Percentiles rank a stretch among this genome's conserved stretches.
These are phyloP conservation scores for Argyresthia albistria DNA, from an alignment of 2,888 invertebrate species.

Conservation along the genomic window DNA sequence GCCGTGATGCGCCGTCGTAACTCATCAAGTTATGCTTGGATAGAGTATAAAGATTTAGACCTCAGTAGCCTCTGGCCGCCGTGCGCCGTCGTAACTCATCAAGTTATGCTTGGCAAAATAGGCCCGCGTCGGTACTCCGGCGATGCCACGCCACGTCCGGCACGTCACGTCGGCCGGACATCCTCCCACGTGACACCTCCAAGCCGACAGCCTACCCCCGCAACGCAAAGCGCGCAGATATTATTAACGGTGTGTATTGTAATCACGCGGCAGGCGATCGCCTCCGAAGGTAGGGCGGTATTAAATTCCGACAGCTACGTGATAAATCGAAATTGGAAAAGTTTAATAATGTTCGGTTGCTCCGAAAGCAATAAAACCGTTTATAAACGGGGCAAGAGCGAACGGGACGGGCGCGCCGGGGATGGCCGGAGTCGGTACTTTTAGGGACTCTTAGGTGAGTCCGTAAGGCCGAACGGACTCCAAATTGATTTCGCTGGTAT, in stretches of 20 bases:
- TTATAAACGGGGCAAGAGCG: conserved; percentile 72
- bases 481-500: conserved; percentile 62
- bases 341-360: conserved; percentile 74
- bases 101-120: too few species aligned
- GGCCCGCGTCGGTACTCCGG: too few species aligned
- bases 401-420: conserved; percentile 63
- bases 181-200: conserved; percentile 10
- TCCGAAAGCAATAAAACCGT: conserved; percentile 74
- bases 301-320: conserved; percentile 74
- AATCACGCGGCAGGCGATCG: conserved; percentile 72
- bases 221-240: conserved; percentile 40
- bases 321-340: conserved; percentile 74
- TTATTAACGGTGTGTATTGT: conserved; percentile 73
- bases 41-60: too few species aligned
- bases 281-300: conserved; percentile 72
- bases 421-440: conserved; percentile 64
- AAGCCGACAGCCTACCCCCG: conserved; percentile 33
- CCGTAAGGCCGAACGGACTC: conserved; percentile 47
- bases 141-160: too few species aligned
- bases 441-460: conserved; percentile 66
- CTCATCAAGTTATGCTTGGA: too few species aligned
- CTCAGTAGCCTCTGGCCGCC: too few species aligned
- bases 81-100: too few species aligned
- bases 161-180: neutral
- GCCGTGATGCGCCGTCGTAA: too few species aligned